Percentiles rank a stretch among this genome's conserved stretches.
Conservation (phyloP, 23 tunicate species). For the Styela clava region DNA sequence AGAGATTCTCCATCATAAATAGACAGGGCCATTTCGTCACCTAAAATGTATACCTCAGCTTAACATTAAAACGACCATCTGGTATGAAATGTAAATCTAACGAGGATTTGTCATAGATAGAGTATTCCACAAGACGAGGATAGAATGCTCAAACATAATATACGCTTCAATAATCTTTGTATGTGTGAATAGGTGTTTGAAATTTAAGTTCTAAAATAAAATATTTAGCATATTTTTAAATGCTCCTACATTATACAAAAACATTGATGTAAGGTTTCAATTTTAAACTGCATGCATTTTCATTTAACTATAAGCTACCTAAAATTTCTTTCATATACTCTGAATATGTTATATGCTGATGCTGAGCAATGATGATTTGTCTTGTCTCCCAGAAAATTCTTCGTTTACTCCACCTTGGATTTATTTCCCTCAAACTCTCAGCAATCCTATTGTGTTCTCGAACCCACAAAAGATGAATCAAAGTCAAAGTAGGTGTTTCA, state of each 20-base stretch:
- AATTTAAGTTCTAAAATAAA: no score
- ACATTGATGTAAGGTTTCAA: no score
- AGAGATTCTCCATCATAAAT: neutral
- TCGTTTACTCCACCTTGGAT: conserved; percentile 53
- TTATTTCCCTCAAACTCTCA: conserved; percentile 18
- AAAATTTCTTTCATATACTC: conserved; percentile 51
- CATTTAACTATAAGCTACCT: no score
- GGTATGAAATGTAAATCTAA: no score
- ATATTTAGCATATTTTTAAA: no score
- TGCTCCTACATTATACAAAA: no score
- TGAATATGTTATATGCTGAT: conserved; percentile 59
- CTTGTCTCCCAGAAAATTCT: conserved; percentile 55
- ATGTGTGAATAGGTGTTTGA: no score
- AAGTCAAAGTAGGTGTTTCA: conserved; percentile 61
- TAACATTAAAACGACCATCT: no score
- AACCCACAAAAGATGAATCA: conserved; percentile 65
- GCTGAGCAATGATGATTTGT: conserved; percentile 46
- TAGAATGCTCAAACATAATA: no score
- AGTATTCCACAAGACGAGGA: neutral
- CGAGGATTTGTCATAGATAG: no score
- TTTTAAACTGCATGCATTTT: no score
- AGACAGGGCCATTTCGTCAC: neutral
- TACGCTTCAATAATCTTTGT: no score
- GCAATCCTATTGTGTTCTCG: conserved; percentile 67
- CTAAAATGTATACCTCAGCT: neutral